These are phyloP conservation scores for Chloroclystis v-ata DNA, from an alignment of 2,888 invertebrate genomes.

Conservation along the genomic window DNA sequence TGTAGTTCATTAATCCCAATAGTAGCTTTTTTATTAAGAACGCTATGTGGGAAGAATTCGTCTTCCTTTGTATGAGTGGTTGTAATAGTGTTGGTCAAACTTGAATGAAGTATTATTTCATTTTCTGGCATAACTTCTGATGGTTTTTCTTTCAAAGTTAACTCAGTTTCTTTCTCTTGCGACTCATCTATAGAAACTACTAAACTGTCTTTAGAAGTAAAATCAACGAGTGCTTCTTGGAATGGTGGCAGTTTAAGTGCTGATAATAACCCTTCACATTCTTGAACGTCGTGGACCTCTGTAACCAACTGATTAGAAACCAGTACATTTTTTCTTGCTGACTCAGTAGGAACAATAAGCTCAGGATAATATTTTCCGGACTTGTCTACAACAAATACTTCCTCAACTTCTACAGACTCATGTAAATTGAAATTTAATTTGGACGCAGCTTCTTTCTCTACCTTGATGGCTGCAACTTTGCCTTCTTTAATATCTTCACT, in stretches of 20 bases:
- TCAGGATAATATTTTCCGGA: constrained; percentile 88
- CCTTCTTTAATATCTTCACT: constrained; percentile 80
- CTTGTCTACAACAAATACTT: constrained; percentile 83
- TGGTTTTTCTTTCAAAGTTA: constrained; percentile 57
- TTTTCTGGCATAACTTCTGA: constrained; percentile 47
- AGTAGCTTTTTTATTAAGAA: constrained; percentile 75
- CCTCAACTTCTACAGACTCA: constrained; percentile 82
- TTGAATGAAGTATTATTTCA: constrained; percentile 62
- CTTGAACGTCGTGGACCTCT: constrained; percentile 81
- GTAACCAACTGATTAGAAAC: constrained; percentile 82
- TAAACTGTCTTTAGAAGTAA: constrained; percentile 80
- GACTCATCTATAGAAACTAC: constrained; percentile 73
- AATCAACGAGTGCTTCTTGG: constrained; percentile 79
- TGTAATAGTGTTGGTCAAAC: constrained; percentile 79
- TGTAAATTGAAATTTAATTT: constrained; percentile 80
- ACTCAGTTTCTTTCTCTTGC: constrained; percentile 82
- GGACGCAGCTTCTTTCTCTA: constrained; percentile 73
- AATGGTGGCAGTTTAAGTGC: constrained; percentile 78
- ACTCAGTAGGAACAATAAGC: constrained; percentile 87
- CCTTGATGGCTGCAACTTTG: constrained; percentile 62
- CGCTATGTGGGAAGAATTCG: constrained; percentile 68
- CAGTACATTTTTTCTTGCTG: constrained; percentile 81
- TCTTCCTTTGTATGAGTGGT: constrained; percentile 82
- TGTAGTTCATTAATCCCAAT: constrained; percentile 80
- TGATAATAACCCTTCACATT: constrained; percentile 81